Evolutionary conservation across 2,797 vertebrate species (phyloP), one percentile per base, ranked within the genome.

Genomic region (Threskiornis aethiopicus): DNA sequence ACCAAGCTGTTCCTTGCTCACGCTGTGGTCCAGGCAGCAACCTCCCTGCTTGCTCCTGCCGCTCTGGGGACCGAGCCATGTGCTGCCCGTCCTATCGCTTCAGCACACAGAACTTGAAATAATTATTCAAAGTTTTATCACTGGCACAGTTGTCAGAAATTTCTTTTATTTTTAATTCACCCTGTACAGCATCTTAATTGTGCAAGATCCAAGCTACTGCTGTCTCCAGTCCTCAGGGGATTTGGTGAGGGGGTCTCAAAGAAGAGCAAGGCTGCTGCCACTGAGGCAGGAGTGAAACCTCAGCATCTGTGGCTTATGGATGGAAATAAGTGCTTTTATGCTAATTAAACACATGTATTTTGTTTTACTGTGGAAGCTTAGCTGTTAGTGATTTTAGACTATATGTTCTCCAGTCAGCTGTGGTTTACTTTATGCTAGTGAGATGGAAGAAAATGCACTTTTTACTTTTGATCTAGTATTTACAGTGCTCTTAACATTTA

Each of bases 21-120:
- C 0, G 0, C 62, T 16, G n/a, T 5, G 37, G 57, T 24, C 77
- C 64, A 28, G 59, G 28, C 65, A 81, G 57, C 9, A 72, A 76
- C 70, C 31, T 58, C 66, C 28, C n/a, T 10, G 3, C 49, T 49
- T 49, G 65, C 54, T 69, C 37, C 57, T 49, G 33, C 18, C 3
- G 6, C 1, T 0, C 26, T 7, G 24, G 52, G 29, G 33, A 31
- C 69, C 4, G 8, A 54, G 57, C 24, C 21, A 11, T 2, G 0
- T 9, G 12, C 37, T 39, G 31, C 29, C 46, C 11, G 0, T 7
- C 35, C 58, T 19, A 3, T 16, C 54, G 6, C 39, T 14, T n/a
- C 76, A 55, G 22, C 44, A 44, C 52, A 58, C 13, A 26, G 10
- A 52, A 35, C 21, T 28, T 24, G 26, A 73, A 65, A 44, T 4